phyloP scores from a whole-genome alignment of 1,140 invertebrate genomes.

The Anoplolepis gracilipes region DNA sequence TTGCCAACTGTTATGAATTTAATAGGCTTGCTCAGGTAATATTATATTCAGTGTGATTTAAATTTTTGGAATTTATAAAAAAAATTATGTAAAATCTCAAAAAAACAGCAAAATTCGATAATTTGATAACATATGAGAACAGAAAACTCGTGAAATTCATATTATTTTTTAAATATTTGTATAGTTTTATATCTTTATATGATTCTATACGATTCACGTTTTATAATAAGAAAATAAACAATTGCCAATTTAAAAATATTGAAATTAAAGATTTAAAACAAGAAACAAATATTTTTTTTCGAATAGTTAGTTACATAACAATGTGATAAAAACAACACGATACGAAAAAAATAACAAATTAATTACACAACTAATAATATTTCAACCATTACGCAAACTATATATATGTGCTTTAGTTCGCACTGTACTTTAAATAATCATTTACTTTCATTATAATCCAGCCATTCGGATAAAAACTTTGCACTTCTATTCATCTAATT shows the following conservation, averaged over 20 bases:
- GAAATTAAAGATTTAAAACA: background rate
- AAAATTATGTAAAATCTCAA: background rate
- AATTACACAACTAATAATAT: conserved; percentile 1
- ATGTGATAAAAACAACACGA: background rate
- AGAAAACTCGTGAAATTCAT: background rate
- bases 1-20: conserved; percentile 46
- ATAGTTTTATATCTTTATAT: conserved; percentile 37
- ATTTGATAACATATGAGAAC: background rate
- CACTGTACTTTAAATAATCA: background rate
- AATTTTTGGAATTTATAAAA: background rate
- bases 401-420: background rate
- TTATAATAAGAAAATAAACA: background rate
- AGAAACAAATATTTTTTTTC: conserved; percentile 1
- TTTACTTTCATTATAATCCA: background rate
- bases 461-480: background rate
- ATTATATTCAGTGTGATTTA: conserved; percentile 39
- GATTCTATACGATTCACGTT: background rate
- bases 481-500: no score
- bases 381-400: conserved; percentile 18
- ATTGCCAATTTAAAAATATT: conserved; percentile 23
- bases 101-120: background rate
- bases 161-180: conserved; percentile 18
- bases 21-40: conserved; percentile 25
- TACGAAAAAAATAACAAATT: background rate
- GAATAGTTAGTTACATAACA: background rate